These are phyloP conservation scores for Odontamblyopus rebecca DNA, from an alignment of 2,797 vertebrate genomes.

Conservation along the genomic window DNA sequence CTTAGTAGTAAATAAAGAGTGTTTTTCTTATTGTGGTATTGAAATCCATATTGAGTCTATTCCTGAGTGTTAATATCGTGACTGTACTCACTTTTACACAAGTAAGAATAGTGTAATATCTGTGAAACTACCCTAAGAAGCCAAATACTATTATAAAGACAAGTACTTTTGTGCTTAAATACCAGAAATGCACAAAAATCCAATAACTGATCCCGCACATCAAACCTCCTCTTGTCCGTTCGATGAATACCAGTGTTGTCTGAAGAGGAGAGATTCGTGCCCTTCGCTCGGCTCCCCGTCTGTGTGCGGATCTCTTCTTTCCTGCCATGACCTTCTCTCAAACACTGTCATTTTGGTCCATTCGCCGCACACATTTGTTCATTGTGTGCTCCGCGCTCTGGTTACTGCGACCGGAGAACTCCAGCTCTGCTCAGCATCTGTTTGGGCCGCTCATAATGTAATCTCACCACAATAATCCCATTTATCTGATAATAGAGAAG, in stretches of 20 bases:
- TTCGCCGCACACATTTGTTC: conserved; percentile 18
- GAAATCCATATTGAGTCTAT: no score
- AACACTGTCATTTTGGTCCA: conserved; percentile 31
- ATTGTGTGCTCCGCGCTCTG: conserved; percentile 29
- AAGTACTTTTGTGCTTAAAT: background rate
- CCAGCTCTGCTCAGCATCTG: conserved; percentile 21
- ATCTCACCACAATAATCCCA: conserved; percentile 25
- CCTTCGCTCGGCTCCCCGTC: background rate
- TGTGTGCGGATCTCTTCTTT: conserved; percentile 27
- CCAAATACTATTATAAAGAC: background rate
- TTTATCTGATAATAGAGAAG: conserved; percentile 12
- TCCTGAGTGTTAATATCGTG: no score
- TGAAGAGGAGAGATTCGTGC: background rate
- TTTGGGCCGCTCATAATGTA: conserved; percentile 8
- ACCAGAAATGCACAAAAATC: background rate
- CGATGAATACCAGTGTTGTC: background rate
- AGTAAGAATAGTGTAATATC: background rate
- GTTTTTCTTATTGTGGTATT: no score
- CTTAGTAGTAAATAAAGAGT: no score
- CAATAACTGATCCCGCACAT: background rate
- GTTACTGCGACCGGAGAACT: conserved; percentile 32
- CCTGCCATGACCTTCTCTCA: conserved; percentile 17
- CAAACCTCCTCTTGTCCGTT: background rate
- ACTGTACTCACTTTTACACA: no score
- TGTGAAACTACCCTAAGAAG: background rate